Base-by-base conservation (phyloP, 2,888 invertebrate genomes). In the Drosophila leonis region DNA sequence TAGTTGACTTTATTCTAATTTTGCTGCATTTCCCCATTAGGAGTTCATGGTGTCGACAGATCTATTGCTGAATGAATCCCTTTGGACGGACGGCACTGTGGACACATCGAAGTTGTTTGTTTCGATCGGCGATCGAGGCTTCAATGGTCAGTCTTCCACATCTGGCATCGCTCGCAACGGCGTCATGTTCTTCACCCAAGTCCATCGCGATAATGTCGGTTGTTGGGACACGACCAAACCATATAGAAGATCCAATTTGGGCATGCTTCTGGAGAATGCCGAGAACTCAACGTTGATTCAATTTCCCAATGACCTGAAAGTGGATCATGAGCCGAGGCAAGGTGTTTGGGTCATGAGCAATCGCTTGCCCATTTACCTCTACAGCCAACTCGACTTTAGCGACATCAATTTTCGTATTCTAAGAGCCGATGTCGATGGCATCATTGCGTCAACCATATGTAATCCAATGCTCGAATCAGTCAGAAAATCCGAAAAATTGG, bases 261-360 rank as follows among this genome's bases (percentile, higher is more conserved):
- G 95, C 12, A n/a, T 49, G 15, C 75, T 85, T 0, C 10, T 82
- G 1, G 61, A 79, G 33, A n/a, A 31, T 2, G 3, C 51, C 0
- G 55, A 65, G 7, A 71, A 65, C 18, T 39, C 63, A 1, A 56
- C 94, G 4, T 95, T 96, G 0, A 93, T 97, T 72, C 94, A 96
- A 18, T 97, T 97, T 90, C 97, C 97, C 0, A 97, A 97, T 85
- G 97, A 97, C 89, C 92, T 97, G 48, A 96, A 96, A 92, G 94
- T 97, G 12, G 97, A 97, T 85, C 94, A 95, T 67, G 96, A 96
- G 42, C 49, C 67, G 5, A 63, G 76, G 18, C 96, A 97, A 86
- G 95, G 94, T 63, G 94, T 97, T 10, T 97, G 97, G 97, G 94
- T 97, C 5, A 94, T 97, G 79, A 95, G 96, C 4, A 97, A 97